Percentiles rank a stretch among this genome's conserved stretches.
Conservation (phyloP, 2,888 invertebrate species). For the Acrocyrtus sp. region DNA sequence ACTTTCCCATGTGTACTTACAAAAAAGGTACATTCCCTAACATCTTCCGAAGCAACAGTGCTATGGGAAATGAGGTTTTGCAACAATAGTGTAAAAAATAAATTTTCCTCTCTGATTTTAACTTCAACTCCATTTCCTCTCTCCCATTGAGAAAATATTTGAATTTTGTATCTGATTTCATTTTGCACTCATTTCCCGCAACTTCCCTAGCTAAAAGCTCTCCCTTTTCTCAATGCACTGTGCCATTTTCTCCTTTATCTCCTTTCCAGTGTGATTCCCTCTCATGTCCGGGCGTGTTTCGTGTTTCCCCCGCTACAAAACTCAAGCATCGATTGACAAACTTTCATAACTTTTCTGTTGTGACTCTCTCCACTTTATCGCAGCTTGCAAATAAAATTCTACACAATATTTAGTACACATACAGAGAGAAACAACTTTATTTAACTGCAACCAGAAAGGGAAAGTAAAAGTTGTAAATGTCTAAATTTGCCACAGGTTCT, state of each 20-base stretch:
- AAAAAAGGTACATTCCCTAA: too few species aligned
- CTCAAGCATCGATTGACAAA: neutral
- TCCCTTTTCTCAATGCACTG: neutral
- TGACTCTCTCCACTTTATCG: neutral
- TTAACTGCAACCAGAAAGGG: too few species aligned
- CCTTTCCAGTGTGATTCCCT: neutral
- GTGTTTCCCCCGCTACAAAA: neutral
- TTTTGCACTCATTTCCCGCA: neutral
- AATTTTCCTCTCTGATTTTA: neutral
- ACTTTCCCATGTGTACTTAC: too few species aligned
- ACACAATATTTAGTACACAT: neutral
- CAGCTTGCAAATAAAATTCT: neutral
- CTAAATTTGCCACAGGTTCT: neutral
- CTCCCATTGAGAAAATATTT: neutral
- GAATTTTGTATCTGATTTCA: slow-evolving; percentile 1
- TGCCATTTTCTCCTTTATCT: neutral
- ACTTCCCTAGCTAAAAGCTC: neutral
- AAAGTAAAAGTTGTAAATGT: too few species aligned
- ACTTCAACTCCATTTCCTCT: neutral
- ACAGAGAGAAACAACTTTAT: neutral
- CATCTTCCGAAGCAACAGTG: too few species aligned
- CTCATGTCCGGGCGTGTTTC: neutral
- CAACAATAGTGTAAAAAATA: neutral
- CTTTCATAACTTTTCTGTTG: neutral
- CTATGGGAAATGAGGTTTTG: too few species aligned